Conservation (phyloP, 2,888 invertebrate genomes). For the Cataglyphis altisquamis region DNA sequence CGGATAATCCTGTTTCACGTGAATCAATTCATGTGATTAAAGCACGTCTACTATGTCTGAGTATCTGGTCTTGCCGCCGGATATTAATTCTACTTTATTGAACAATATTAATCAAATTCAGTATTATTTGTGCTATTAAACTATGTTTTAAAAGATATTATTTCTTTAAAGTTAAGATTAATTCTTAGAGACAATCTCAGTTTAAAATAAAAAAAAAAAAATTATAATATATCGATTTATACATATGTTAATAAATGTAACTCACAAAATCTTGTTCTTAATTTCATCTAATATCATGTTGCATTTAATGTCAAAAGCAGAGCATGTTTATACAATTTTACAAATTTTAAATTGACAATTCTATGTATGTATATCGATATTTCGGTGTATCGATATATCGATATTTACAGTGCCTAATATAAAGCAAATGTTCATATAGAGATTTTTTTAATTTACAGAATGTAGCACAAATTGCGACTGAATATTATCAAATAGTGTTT, state of each 20-base stretch:
- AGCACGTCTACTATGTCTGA: too few species aligned
- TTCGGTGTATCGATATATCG: too few species aligned
- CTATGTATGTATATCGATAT: too few species aligned
- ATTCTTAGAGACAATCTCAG: background rate
- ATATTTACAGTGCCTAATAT: background rate
- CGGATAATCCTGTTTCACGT: constrained; percentile 9
- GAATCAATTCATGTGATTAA: background rate
- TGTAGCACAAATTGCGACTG: background rate
- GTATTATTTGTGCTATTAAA: background rate
- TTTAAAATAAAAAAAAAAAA: background rate
- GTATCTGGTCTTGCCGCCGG: background rate
- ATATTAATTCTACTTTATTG: background rate
- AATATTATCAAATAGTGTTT: background rate
- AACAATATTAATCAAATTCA: background rate
- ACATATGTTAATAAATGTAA: background rate
- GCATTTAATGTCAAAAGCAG: background rate
- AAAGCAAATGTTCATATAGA: background rate
- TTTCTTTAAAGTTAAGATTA: background rate
- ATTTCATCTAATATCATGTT: background rate
- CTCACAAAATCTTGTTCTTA: background rate
- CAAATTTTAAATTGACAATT: background rate
- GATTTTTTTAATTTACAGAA: background rate
- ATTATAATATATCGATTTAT: background rate
- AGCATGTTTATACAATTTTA: background rate
- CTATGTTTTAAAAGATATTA: background rate